Conservation (phyloP, 2,888 invertebrate genomes). For the Caenorhabditis parvicauda region DNA sequence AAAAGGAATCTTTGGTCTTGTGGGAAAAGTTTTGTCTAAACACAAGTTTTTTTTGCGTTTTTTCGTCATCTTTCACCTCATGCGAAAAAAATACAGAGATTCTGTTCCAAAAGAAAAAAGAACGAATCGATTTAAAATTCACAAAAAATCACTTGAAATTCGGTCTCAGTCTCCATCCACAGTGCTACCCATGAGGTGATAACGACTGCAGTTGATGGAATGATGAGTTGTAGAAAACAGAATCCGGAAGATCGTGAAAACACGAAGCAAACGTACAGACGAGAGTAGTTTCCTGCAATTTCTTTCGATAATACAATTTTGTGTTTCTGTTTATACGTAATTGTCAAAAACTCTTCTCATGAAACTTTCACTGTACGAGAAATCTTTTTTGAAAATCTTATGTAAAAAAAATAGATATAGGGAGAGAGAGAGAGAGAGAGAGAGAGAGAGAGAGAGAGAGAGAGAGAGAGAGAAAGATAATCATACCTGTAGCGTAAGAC, state of each 20-base stretch:
- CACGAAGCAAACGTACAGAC: slow-evolving; percentile 60
- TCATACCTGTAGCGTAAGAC: slow-evolving; percentile 49
- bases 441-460: no score
- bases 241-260: slow-evolving; percentile 57
- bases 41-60: neutral
- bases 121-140: neutral
- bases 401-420: no score
- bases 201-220: slow-evolving; percentile 60
- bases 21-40: neutral
- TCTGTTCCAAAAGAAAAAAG: neutral
- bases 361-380: no score
- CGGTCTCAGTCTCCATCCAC: slow-evolving; percentile 60
- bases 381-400: slow-evolving; percentile 1
- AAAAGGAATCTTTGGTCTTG: neutral
- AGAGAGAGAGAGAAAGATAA: neutral
- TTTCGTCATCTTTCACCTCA: neutral
- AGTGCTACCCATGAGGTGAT: slow-evolving; percentile 59
- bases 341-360: neutral
- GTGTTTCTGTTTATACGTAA: neutral
- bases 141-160: slow-evolving; percentile 39
- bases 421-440: no score
- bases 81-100: no score
- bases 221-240: slow-evolving; percentile 57
- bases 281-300: slow-evolving; percentile 45
- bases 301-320: neutral